Evolutionary conservation across 2,113 vertebrate genomes (phyloP).

Genomic region (Syrrhaptes paradoxus): DNA sequence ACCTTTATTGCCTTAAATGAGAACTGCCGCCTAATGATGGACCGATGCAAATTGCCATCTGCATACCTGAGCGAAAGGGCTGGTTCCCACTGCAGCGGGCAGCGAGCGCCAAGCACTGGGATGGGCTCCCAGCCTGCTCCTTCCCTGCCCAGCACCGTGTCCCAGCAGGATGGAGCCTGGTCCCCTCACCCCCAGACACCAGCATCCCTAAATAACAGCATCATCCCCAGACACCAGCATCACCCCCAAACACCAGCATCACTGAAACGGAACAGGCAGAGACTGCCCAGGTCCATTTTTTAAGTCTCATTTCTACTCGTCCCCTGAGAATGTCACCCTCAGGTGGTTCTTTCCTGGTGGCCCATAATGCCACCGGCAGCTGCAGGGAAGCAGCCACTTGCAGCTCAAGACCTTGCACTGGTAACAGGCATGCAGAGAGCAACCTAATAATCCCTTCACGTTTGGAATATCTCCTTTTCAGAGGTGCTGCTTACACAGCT

Average conservation of each 20-base stretch:
- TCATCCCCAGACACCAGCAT: no score
- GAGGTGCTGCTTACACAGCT: not conserved
- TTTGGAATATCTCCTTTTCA: not conserved
- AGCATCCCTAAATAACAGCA: no score
- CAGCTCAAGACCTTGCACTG: no score
- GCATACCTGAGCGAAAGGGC: not conserved
- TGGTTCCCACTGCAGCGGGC: not conserved
- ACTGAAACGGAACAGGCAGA: no score
- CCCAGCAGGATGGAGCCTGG: accelerated
- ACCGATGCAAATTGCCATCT: not conserved
- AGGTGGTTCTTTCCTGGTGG: not conserved
- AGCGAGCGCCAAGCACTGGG: not conserved
- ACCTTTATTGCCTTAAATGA: not conserved
- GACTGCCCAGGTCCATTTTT: not conserved
- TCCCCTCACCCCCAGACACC: not conserved
- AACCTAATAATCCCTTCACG: accelerated
- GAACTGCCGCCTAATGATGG: not conserved
- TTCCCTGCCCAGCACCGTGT: accelerated
- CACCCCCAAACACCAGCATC: no score
- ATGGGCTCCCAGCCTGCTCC: not conserved
- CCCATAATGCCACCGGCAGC: not conserved
- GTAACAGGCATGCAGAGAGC: accelerated
- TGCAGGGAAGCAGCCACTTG: not conserved
- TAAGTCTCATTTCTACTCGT: not conserved
- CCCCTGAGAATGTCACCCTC: no score